Conservation (phyloP, 2,113 vertebrate species). For the Gobius niger region DNA sequence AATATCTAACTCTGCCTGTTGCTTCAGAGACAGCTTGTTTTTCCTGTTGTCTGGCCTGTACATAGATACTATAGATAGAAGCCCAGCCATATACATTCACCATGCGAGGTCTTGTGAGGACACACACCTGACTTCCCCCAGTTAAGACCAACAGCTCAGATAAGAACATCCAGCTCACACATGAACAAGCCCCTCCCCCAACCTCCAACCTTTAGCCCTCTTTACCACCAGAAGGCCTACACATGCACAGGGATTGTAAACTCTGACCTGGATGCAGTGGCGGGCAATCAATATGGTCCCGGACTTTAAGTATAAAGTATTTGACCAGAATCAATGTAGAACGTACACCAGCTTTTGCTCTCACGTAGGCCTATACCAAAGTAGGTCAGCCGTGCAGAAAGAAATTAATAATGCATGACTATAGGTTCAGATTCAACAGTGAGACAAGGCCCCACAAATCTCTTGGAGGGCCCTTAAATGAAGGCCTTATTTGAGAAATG, state of each 20-base stretch:
- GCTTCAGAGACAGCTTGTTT: not conserved
- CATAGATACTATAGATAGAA: too few species aligned
- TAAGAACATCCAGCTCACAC: slow-evolving; percentile 40
- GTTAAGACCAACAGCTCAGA: slow-evolving; percentile 47
- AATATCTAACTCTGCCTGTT: not conserved
- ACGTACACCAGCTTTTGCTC: not conserved
- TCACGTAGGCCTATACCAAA: not conserved
- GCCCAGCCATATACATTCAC: not conserved
- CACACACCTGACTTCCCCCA: slow-evolving; percentile 22
- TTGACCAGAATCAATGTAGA: slow-evolving; percentile 15
- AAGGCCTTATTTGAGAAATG: too few species aligned
- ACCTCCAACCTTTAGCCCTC: slow-evolving; percentile 21
- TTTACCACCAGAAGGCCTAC: slow-evolving; percentile 16
- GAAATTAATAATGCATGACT: slow-evolving; percentile 12
- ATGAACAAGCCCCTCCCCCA: slow-evolving; percentile 42
- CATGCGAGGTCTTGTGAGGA: slow-evolving; percentile 31
- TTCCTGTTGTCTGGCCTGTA: not conserved
- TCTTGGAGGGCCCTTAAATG: too few species aligned
- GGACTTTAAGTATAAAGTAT: slow-evolving; percentile 40
- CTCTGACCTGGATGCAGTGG: not conserved
- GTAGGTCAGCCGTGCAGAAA: slow-evolving; percentile 24
- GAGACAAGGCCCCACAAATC: not conserved
- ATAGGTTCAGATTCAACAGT: slow-evolving; percentile 11
- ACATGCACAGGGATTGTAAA: slow-evolving; percentile 13
- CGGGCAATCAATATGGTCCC: slow-evolving; percentile 29